Percentiles rank a stretch among this genome's conserved stretches.
Evolutionary conservation across 2,888 invertebrate genomes (phyloP).

Genomic region (Hololepta plana): DNA sequence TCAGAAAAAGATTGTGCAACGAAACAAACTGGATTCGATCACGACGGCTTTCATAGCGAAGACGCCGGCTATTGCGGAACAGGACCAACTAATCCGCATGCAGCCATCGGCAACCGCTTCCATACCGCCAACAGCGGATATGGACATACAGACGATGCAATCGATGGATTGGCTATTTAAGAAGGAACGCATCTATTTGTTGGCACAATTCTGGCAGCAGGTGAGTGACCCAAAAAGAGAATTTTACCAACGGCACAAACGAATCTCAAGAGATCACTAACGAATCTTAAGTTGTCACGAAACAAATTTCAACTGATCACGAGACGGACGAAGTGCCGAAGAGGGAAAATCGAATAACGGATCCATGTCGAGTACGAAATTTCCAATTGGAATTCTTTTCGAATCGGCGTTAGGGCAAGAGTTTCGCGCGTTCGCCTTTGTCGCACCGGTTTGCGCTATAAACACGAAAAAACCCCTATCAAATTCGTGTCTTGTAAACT

Average conservation of each 20-base stretch:
- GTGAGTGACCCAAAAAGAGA: constrained; percentile 34
- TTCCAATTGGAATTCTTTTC: too few relatives aligned
- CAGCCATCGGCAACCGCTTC: constrained; percentile 46
- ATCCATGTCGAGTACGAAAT: too few relatives aligned
- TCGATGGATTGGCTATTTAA: constrained; percentile 95
- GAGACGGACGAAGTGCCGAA: too few relatives aligned
- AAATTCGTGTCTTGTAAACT: too few relatives aligned
- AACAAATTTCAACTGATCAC: too few relatives aligned
- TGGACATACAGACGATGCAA: constrained; percentile 88
- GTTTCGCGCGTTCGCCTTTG: too few relatives aligned
- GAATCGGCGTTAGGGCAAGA: too few relatives aligned
- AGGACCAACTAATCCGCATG: constrained; percentile 47
- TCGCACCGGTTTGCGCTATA: too few relatives aligned
- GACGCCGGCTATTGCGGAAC: constrained; percentile 17
- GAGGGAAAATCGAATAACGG: too few relatives aligned
- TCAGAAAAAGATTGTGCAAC: constrained; percentile 11
- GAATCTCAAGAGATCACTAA: constrained; percentile 3
- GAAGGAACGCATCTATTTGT: constrained; percentile 85
- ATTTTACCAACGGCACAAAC: constrained; percentile 1
- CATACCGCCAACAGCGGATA: constrained; percentile 50
- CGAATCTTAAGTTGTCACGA: too few relatives aligned
- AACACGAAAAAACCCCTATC: too few relatives aligned
- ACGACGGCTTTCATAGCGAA: constrained; percentile 16
- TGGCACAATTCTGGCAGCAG: constrained; percentile 95
- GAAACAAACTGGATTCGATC: constrained; percentile 8